Evolutionary conservation across 2,113 vertebrate species (phyloP), one percentile per base, ranked within the genome.

Genomic region (Cariama cristata): DNA sequence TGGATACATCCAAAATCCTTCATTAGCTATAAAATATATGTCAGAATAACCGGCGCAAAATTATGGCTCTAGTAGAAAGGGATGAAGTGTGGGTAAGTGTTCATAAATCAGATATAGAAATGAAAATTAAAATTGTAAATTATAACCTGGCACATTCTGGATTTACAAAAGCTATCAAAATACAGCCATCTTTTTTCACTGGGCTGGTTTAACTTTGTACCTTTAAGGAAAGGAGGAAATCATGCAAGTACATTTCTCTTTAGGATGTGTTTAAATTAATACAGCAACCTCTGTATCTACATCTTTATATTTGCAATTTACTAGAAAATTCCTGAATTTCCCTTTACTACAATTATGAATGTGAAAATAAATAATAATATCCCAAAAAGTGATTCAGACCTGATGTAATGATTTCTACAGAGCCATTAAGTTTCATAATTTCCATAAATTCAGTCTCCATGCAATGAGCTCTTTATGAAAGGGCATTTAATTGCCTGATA

Each of bases 401-500:
- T 12, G 72, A 93, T 95, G 68, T 72, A 93, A 97, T 33, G 84
- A 83, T 71, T 97, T 88, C 90, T 79, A 28, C 6, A 47, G 86
- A 95, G 59, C 79, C 50, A 84, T 97, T 97, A 96, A 91, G 68
- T 86, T 96, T 84, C 95, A 97, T 92, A 86, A 72, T 95, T 81
- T 93, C 95, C 77, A 95, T 97, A 97, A 97, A 96, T 97, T 95
- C 90, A 96, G 71, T 64, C 28, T 97, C 68, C 42, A 87, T 92
- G 86, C 73, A 93, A 95, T 94, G 42, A 66, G 33, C 47, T 89
- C 79, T 96, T 96, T 95, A 96, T 96, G 83, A 90, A 96, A 95
- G 71, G 71, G 22, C 83, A 95, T 97, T 98, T 96, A 98, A 98
- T 97, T 98, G 87, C 45, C 84, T 97, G 86, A 94, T 96, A 96